Base-by-base conservation (phyloP, 2,113 vertebrate species). In the Hemibagrus wyckioides region DNA sequence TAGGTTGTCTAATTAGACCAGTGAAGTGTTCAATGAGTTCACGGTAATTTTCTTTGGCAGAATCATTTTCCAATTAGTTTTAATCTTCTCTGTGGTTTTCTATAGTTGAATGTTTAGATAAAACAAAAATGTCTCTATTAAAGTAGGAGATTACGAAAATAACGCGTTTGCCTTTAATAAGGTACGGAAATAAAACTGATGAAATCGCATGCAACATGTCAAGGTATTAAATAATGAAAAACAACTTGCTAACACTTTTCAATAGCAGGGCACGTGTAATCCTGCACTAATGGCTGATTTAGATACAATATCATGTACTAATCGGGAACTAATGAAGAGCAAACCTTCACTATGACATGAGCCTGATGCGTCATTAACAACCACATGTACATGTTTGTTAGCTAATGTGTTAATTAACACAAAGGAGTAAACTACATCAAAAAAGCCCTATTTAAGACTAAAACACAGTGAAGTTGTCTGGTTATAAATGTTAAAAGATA, bases 1-100 rank as follows among this genome's bases (percentile, higher is more conserved):
- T 84, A 67, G 17, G 41, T 63, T 85, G 83, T 87, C 85, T 90
- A 87, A 90, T 90, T 89, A 89, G 83, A 85, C 85, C 88, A 87
- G 69, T 85, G 85, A 87, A 88, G 89, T 79, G 48, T 82, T 81
- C 63, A 13, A 36, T 69, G 83, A 84, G 87, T 73, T 87, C 81
- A 63, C 33, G 79, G 69, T 63, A 50, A 63, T 79, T 69, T 65
- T 81, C 36, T 82, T 54, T 56, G 28, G 39, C 83, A 39, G 83
- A 52, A 87, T 85, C 44, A 41, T 76, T 84, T 88, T 84, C 80
- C 84, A 88, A 87, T 90, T 73, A 86, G 84, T 63, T 80, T 84
- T 85, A 90, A 86, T 88, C 67, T 86, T 65, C 81, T 86, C 77
- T 82, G 56, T 52, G 54, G 19, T 84, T 85, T 84, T 75, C 65